Conservation (phyloP, 2,888 invertebrate species). For the Rambutsinella grinnellia region DNA sequence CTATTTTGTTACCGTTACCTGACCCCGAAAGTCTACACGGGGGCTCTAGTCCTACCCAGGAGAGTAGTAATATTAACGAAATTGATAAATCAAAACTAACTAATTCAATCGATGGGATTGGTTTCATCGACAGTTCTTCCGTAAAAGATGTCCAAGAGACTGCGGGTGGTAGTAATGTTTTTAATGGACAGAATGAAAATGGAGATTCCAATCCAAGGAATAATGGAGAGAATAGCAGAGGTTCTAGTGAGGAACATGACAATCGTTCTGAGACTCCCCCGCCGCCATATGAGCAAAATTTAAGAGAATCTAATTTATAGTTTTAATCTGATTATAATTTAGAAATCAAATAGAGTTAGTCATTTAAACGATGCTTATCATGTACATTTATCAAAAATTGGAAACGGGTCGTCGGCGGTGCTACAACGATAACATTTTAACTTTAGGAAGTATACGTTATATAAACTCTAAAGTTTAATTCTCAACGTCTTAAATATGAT, state of each 20-base stretch:
- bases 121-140: conserved; percentile 40
- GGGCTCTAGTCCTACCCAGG: conserved; percentile 3
- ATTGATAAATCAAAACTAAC: conserved; percentile 12
- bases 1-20: conserved; percentile 59
- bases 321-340: conserved; percentile 6
- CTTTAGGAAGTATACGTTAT: no score
- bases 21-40: conserved; percentile 42
- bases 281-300: conserved; percentile 58
- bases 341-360: no score
- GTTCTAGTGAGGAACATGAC: conserved; percentile 5
- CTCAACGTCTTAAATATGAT: no score
- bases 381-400: no score
- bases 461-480: no score
- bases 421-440: no score
- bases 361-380: no score
- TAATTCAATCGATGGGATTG: conserved; percentile 16
- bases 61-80: conserved; percentile 15
- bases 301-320: no score
- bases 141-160: conserved; percentile 20
- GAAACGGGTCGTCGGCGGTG: no score
- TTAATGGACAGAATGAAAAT: conserved; percentile 10
- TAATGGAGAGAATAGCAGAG: conserved; percentile 5
- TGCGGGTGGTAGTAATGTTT: conserved; percentile 23
- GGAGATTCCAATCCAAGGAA: conserved; percentile 17
- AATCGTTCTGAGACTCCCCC: conserved; percentile 57